These are phyloP conservation scores for Pheosia gnoma DNA, from an alignment of 2,888 invertebrate genomes.

Conservation along the genomic window DNA sequence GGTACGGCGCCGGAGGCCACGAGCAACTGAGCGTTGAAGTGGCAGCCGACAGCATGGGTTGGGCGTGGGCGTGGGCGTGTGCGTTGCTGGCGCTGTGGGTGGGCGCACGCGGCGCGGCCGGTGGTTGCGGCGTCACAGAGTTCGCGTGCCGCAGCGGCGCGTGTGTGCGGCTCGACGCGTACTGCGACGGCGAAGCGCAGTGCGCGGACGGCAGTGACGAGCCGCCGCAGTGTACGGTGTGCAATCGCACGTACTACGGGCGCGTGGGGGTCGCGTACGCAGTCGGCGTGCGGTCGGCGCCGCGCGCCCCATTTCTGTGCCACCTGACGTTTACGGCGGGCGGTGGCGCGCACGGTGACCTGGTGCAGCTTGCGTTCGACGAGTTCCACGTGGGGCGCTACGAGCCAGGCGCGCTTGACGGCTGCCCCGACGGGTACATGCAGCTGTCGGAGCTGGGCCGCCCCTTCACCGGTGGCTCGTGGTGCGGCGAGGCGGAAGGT, in stretches of 20 bases:
- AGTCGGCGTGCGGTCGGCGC: conserved; percentile 89
- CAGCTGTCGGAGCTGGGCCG: conserved; percentile 93
- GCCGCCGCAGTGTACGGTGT: conserved; percentile 85
- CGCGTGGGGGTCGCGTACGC: conserved; percentile 92
- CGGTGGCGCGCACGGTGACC: conserved; percentile 93
- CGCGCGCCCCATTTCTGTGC: conserved; percentile 93
- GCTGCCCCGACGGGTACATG: conserved; percentile 95
- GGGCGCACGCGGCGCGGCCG: conserved; percentile 56
- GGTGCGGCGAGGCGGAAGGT: conserved; percentile 93
- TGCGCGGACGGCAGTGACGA: conserved; percentile 95
- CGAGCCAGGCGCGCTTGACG: conserved; percentile 88
- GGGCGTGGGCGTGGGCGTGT: conserved; percentile 19
- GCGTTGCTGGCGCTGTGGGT: conserved; percentile 32
- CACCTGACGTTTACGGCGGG: conserved; percentile 96
- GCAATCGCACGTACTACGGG: conserved; percentile 96
- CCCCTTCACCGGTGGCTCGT: conserved; percentile 94
- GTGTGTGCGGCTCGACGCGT: conserved; percentile 93
- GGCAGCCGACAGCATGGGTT: conserved; percentile 12
- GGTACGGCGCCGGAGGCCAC: not conserved
- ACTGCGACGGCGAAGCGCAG: conserved; percentile 93
- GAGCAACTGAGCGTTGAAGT: not conserved
- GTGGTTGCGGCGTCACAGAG: conserved; percentile 71
- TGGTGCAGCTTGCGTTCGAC: conserved; percentile 95
- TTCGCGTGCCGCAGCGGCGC: conserved; percentile 84
- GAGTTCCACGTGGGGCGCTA: conserved; percentile 94